Percentiles rank a stretch among this genome's conserved stretches.
phyloP scores from a whole-genome alignment of 2,888 invertebrate species.

The Dryobota labecula region DNA sequence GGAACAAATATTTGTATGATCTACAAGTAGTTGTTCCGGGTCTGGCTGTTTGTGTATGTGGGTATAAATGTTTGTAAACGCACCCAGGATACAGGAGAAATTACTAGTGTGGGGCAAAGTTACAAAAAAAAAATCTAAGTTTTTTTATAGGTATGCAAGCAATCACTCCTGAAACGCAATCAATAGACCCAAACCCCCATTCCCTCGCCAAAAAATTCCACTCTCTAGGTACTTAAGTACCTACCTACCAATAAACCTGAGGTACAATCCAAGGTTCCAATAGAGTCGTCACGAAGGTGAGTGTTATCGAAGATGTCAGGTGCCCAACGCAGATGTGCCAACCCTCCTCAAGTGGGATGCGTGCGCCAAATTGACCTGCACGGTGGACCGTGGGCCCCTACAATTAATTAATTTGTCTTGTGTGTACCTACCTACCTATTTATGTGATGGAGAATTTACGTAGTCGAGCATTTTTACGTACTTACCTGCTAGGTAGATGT shows the following conservation, averaged over 20 bases:
- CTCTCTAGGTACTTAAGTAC: neutral
- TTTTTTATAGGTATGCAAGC: neutral
- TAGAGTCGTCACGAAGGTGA: conserved; percentile 78
- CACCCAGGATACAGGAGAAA: too few relatives aligned
- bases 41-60: too few relatives aligned
- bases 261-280: conserved; percentile 39
- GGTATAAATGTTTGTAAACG: too few relatives aligned
- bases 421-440: conserved; percentile 14
- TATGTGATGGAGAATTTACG: neutral
- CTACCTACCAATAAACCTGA: conserved; percentile 10
- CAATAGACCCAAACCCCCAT: neutral
- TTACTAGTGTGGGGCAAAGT: too few relatives aligned
- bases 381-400: conserved; percentile 32
- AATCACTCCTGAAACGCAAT: neutral
- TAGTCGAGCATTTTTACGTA: neutral
- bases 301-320: conserved; percentile 87
- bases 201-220: neutral
- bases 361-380: conserved; percentile 61
- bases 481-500: neutral
- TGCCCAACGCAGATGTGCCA: conserved; percentile 76
- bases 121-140: too few relatives aligned
- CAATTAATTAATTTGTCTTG: conserved; percentile 71
- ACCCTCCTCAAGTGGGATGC: conserved; percentile 74
- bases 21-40: too few relatives aligned
- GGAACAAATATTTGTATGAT: too few relatives aligned